Percentiles rank a stretch among this genome's conserved stretches.
Conservation (phyloP, 1,140 invertebrate species). For the Paralvinella palmiformis region DNA sequence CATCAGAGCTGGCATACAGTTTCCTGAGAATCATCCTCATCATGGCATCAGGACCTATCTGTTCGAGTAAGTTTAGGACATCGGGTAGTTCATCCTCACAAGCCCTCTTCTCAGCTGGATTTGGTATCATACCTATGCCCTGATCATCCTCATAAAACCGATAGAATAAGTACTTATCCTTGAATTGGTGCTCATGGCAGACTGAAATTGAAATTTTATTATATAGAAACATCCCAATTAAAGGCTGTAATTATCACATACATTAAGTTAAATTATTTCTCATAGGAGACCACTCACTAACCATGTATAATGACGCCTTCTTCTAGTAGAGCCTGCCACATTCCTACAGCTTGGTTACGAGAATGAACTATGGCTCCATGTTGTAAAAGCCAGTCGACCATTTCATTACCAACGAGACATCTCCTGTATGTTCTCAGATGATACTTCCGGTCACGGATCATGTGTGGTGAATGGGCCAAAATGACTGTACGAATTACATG, state of each 20-base stretch:
- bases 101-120: constrained; percentile 31
- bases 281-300: constrained; percentile 45
- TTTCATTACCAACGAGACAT: constrained; percentile 61
- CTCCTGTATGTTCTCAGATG: constrained; percentile 51
- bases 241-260: not conserved
- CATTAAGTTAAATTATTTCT: not conserved
- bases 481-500: constrained; percentile 66
- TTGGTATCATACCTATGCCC: constrained; percentile 55
- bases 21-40: constrained; percentile 45
- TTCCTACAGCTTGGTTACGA: constrained; percentile 68
- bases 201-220: constrained; percentile 54
- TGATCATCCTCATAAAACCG: constrained; percentile 69
- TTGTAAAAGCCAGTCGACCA: constrained; percentile 71
- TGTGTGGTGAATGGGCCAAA: constrained; percentile 58
- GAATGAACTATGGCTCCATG: constrained; percentile 51
- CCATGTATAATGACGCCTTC: constrained; percentile 73
- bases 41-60: constrained; percentile 67
- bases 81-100: constrained; percentile 61
- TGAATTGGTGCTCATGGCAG: constrained; percentile 73
- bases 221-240: too few relatives aligned
- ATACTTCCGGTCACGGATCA: constrained; percentile 60
- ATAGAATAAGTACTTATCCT: constrained; percentile 78
- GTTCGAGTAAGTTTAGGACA: constrained; percentile 60
- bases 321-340: constrained; percentile 80
- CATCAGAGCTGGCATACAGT: constrained; percentile 1